These are phyloP conservation scores for Gymnogyps californianus DNA, from an alignment of 2,113 vertebrate species.

Conservation along the genomic window DNA sequence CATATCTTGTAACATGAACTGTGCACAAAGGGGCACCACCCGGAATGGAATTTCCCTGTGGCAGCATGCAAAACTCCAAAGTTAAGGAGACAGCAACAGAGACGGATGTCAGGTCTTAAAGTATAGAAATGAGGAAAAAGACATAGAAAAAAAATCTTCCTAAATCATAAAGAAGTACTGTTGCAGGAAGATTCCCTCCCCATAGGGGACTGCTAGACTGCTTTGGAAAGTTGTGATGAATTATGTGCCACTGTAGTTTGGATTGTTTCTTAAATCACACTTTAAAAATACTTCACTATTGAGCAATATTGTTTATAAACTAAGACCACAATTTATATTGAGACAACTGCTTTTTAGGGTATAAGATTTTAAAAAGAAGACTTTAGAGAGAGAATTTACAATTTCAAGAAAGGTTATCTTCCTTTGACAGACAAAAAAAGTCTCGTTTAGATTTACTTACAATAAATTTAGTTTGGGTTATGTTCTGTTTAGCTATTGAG, in stretches of 20 bases:
- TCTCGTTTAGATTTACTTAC: neutral
- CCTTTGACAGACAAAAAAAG: neutral
- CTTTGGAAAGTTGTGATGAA: constrained; percentile 22
- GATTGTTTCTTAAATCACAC: neutral
- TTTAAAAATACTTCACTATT: constrained; percentile 19
- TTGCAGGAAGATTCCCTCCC: neutral
- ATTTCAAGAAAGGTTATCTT: neutral
- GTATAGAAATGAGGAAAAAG: neutral
- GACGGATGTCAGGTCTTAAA: neutral
- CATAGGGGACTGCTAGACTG: neutral
- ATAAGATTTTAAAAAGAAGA: neutral
- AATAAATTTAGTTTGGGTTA: neutral
- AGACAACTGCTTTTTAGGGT: neutral
- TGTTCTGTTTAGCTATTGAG: neutral
- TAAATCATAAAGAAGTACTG: neutral
- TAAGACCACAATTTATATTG: neutral
- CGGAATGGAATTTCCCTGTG: constrained; percentile 14
- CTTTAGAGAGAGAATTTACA: neutral
- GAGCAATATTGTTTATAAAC: neutral
- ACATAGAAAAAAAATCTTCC: neutral
- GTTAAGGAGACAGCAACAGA: neutral
- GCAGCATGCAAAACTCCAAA: neutral
- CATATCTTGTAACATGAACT: neutral
- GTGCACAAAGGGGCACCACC: neutral
- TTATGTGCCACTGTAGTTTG: neutral